Base-by-base conservation (phyloP, 1,140 invertebrate genomes). In the Anadara kagoshimensis region DNA sequence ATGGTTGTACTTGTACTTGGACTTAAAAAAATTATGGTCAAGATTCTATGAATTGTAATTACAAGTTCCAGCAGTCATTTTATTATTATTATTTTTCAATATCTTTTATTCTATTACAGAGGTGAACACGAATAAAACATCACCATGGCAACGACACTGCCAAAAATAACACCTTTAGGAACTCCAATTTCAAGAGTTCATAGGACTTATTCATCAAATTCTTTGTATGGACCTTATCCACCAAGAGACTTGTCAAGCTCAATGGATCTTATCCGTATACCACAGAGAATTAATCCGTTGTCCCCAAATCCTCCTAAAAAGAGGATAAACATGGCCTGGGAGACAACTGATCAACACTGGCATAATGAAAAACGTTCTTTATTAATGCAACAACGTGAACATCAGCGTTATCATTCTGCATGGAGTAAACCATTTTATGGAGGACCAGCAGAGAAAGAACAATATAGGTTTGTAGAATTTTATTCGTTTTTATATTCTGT, bases 361-460 rank as follows among this genome's bases (percentile, higher is more conserved):
- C 86, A 88, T 47, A 89, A 89, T 78, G 84, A 88, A 57, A 81
- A 80, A 69, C 73, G 87, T 12, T 56, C 80, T 43, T 72, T 79
- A 45, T 47, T 86, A n/a, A 86, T 89, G 86, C 84, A 87, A 72
- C 80, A 83, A 69, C 62, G 81, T 53, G 86, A 89, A 68, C 83
- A 86, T 78, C 78, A 80, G 41, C 71, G 87, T 41, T 88, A 87
- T 66, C 87, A 89, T 69, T 83, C 83, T n/a, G 85, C 87, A 12
- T 88, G 86, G 86, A 72, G 80, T 11, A 87, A 85, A 69, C 78
- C 83, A 16, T 89, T 84, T 68, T 89, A 89, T 71, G 87, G 87
- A 1, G 76, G 81, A 51, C 79, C 84, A 18, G 86, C 86, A n/a
- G 86, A 89, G 62, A 82, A 85, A 72, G 87, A 89, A 67, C 73